Base-by-base conservation (phyloP, 2,113 vertebrate species). In the Melanostigma gelatinosum region DNA sequence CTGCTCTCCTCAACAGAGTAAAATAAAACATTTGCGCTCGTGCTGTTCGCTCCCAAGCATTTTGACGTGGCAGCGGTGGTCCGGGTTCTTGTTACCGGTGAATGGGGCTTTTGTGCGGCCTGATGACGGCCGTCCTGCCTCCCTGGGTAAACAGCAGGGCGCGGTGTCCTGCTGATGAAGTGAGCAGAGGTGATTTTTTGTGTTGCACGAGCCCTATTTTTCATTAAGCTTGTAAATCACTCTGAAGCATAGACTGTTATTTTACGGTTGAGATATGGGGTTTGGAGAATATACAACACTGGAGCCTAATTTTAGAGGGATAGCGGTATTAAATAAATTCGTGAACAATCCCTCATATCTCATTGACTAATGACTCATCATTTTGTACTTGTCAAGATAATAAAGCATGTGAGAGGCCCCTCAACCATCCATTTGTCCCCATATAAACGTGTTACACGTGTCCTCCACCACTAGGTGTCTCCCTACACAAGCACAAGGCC, bases 61-160 rank as follows among this genome's bases (percentile, higher is more conserved):
- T 66, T 76, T 50, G 90, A 91, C 92, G 92, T 91, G 91, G 92
- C 91, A 87, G 63, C 20, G 46, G 13, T 10, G 78, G 16, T 58
- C 69, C 1, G 48, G 67, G 44, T 57, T 87, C 75, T 65, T 70
- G 79, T 75, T 79, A 52, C 87, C 32, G 13, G 34, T 93, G 83
- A 94, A 94, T 84, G 81, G 82, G 62, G 54, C 87, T 84, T 92
- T 91, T 94, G 93, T 93, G 74, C 57, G 88, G 72, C 85, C 84
- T 85, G 76, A 79, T 75, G 86, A 84, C 75, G 75, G 64, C 11
- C 32, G 29, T 83, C 38, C 63, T 34, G 83, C 75, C 84, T 77
- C 46, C 18, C 34, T 72, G 82, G n/a, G 89, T 90, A 89, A 90
- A 88, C 86, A 86, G 5, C 32, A 13, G 85, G 62, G 64, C n/a